Conservation (phyloP, 2,113 vertebrate genomes). For the Pteropus alecto region DNA sequence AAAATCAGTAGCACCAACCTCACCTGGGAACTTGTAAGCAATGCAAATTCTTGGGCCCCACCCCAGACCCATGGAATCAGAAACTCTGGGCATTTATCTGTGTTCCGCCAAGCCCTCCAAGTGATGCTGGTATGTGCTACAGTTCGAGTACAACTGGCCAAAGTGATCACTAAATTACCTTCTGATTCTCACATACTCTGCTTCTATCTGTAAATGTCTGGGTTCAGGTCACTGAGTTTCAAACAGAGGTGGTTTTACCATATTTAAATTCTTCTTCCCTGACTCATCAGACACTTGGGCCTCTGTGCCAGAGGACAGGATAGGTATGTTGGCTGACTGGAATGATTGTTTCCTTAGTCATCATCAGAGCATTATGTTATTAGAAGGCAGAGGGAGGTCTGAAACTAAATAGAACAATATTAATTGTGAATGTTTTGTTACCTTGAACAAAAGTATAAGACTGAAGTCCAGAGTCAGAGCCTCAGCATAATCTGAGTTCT, state of each 20-base stretch:
- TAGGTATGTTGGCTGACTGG: neutral
- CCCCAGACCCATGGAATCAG: neutral
- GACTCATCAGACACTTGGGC: neutral
- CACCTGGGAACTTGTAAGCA: neutral
- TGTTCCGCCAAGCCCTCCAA: neutral
- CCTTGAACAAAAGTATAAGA: neutral
- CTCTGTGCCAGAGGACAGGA: neutral
- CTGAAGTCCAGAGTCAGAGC: neutral
- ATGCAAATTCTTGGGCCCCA: neutral
- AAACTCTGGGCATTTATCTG: neutral
- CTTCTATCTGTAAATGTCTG: neutral
- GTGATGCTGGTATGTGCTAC: neutral
- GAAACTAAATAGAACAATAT: neutral
- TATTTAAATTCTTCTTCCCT: constrained; percentile 32
- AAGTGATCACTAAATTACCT: neutral
- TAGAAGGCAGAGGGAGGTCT: neutral
- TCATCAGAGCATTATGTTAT: neutral
- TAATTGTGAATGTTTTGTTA: neutral
- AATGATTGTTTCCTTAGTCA: neutral
- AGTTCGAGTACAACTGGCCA: neutral
- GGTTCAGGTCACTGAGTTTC: neutral
- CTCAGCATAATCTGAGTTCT: neutral
- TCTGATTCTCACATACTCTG: neutral
- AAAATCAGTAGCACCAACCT: neutral
- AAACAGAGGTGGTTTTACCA: neutral